Percentiles rank a stretch among this genome's conserved stretches.
phyloP scores from a whole-genome alignment of 1,140 invertebrate species.

The Dendrolimus punctatus region DNA sequence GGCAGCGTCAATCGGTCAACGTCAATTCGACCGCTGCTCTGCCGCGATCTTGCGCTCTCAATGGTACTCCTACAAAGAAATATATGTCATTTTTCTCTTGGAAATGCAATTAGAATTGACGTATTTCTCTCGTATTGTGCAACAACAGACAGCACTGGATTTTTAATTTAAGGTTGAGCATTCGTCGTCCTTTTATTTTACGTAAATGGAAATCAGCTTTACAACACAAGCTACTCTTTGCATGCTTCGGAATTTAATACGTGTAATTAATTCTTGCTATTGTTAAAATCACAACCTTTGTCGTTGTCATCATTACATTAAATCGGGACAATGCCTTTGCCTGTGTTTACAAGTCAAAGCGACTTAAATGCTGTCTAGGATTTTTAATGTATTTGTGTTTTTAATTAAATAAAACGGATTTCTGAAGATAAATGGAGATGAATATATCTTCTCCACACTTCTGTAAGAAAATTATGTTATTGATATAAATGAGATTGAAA shows the following conservation, averaged over 20 bases:
- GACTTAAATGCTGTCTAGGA: too few species aligned
- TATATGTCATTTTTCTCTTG: slow-evolving; percentile 42
- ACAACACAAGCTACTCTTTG: slow-evolving; percentile 7
- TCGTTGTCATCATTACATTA: too few species aligned
- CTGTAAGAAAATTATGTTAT: too few species aligned
- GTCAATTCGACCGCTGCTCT: slow-evolving; percentile 26
- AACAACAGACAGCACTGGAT: slow-evolving; percentile 26
- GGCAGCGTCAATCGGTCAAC: slow-evolving; percentile 38
- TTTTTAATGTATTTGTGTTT: too few species aligned
- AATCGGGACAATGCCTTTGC: too few species aligned
- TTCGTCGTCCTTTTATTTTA: slow-evolving; percentile 10
- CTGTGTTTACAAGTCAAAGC: too few species aligned
- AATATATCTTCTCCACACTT: too few species aligned
- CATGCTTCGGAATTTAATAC: not conserved
- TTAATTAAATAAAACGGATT: too few species aligned
- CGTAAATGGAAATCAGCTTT: slow-evolving; percentile 11
- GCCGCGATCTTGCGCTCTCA: slow-evolving; percentile 26
- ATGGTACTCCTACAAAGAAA: slow-evolving; percentile 33
- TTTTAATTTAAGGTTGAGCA: slow-evolving; percentile 30
- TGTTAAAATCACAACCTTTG: not conserved
- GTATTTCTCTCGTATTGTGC: slow-evolving; percentile 39
- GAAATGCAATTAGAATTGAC: slow-evolving; percentile 51
- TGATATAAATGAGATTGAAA: too few species aligned
- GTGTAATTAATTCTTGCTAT: not conserved
- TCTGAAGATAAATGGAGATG: too few species aligned